Conservation (phyloP, 2,888 invertebrate species). For the Hydrotaea cyrtoneurina region DNA sequence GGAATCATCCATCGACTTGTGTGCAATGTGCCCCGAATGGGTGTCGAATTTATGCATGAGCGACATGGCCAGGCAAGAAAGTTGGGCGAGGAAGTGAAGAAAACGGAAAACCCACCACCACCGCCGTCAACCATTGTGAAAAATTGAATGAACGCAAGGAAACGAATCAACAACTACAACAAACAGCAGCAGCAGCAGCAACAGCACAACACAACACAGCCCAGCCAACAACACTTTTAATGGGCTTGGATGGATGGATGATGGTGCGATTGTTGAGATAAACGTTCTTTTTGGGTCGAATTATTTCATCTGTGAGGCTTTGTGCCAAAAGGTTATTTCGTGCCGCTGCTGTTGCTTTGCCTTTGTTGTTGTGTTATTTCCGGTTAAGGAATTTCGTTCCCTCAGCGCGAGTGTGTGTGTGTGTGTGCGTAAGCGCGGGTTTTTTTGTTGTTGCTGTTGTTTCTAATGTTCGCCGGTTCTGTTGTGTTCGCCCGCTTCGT, state of each 20-base stretch:
- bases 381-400: constrained; percentile 64
- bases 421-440: constrained; percentile 33
- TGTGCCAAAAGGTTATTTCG: constrained; percentile 42
- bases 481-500: constrained; percentile 27
- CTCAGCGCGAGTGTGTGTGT: too few relatives aligned
- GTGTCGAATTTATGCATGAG: constrained; percentile 30
- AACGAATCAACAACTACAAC: too few relatives aligned
- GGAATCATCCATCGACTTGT: constrained; percentile 20
- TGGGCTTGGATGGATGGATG: background rate
- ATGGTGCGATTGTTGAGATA: constrained; percentile 31
- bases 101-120: constrained; percentile 31
- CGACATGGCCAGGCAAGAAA: background rate
- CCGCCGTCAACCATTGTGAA: background rate
- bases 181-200: background rate
- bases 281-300: constrained; percentile 36
- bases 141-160: constrained; percentile 23
- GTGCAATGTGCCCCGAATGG: constrained; percentile 24
- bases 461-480: constrained; percentile 44
- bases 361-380: constrained; percentile 52
- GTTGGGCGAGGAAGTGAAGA: background rate
- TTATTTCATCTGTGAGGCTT: constrained; percentile 28
- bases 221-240: constrained; percentile 14
- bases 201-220: too few relatives aligned
- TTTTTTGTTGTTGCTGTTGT: constrained; percentile 37
- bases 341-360: background rate